phyloP scores from a whole-genome alignment of 1,140 invertebrate species.

The Augochlora pura region DNA sequence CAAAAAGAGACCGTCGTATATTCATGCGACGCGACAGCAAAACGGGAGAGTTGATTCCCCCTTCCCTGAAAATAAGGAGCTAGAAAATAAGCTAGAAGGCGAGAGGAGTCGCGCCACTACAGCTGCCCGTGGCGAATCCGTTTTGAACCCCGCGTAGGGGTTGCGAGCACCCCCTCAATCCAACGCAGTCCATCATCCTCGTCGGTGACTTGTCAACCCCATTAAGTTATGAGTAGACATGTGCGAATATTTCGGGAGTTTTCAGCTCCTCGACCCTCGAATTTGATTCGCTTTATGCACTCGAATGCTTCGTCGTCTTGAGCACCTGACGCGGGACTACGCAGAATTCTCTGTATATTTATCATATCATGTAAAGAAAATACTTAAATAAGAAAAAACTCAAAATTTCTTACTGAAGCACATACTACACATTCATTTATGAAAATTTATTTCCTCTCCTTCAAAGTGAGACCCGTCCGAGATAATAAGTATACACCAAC shows the following conservation, averaged over 20 bases:
- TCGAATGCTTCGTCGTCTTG: neutral
- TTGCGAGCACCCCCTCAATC: slow-evolving; percentile 58
- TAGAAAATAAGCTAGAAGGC: slow-evolving; percentile 43
- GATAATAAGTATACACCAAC: no score
- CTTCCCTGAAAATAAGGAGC: slow-evolving; percentile 31
- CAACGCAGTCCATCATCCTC: slow-evolving; percentile 57
- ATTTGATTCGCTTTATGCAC: slow-evolving; percentile 25
- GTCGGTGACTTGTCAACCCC: slow-evolving; percentile 63
- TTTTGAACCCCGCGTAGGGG: slow-evolving; percentile 52
- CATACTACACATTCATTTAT: no score
- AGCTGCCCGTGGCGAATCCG: slow-evolving; percentile 79
- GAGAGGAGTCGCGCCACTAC: slow-evolving; percentile 57
- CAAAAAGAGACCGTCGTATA: slow-evolving; percentile 18
- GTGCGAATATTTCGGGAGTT: slow-evolving; percentile 44
- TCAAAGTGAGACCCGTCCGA: no score
- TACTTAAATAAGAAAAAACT: no score
- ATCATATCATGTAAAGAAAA: neutral
- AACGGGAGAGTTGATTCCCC: slow-evolving; percentile 50
- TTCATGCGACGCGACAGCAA: slow-evolving; percentile 28
- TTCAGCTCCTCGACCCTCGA: slow-evolving; percentile 20
- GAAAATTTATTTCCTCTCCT: no score
- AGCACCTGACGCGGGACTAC: neutral
- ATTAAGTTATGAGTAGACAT: slow-evolving; percentile 51
- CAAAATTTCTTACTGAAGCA: no score
- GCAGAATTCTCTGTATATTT: neutral